Evolutionary conservation across 2,888 invertebrate genomes (phyloP).

Genomic region (Deilephila porcellus): DNA sequence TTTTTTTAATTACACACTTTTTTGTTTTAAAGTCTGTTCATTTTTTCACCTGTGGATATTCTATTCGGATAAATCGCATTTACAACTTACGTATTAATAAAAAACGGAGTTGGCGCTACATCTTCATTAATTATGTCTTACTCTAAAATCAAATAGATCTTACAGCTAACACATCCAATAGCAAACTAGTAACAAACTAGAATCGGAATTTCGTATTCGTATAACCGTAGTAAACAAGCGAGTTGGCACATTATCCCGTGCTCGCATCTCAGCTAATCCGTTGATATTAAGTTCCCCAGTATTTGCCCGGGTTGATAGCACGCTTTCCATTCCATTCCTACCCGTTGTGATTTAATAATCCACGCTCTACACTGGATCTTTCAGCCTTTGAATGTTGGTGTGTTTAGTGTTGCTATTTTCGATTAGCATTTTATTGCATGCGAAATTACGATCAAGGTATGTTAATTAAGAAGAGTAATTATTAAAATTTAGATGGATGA

Average conservation of each 20-base stretch:
- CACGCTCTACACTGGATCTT: conserved; percentile 26
- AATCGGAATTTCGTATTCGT: neutral
- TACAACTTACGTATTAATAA: no score
- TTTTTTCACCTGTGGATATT: no score
- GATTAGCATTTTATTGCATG: neutral
- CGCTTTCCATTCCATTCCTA: conserved; percentile 30
- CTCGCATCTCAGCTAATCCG: conserved; percentile 53
- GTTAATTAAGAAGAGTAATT: no score
- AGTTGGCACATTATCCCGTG: conserved; percentile 49
- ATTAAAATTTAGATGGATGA: no score
- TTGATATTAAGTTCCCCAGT: conserved; percentile 54
- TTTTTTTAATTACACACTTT: no score
- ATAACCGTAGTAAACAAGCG: conserved; percentile 2
- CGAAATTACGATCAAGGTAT: no score
- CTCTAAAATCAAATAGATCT: neutral
- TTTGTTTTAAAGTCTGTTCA: no score
- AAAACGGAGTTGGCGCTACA: no score
- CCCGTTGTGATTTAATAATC: conserved; percentile 42
- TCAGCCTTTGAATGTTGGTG: neutral
- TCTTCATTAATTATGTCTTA: neutral
- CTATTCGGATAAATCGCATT: no score
- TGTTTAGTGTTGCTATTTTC: neutral
- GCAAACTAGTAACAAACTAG: neutral
- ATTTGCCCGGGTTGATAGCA: conserved; percentile 43
- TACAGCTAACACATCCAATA: neutral